Conservation (phyloP, 2,113 vertebrate species). For the Chaetodon trifascialis region DNA sequence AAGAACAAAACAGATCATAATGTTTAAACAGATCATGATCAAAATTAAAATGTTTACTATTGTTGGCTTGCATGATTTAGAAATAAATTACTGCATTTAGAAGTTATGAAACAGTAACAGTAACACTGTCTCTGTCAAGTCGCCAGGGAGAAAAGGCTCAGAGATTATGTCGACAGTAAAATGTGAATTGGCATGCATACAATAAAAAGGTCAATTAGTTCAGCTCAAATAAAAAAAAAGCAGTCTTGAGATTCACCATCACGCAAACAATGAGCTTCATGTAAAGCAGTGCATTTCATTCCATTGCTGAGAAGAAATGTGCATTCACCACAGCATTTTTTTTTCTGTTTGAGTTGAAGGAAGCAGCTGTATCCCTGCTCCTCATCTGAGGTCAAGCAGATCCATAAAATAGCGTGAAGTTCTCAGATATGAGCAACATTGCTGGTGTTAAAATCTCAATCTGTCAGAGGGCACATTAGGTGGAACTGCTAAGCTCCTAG, state of each 20-base stretch:
- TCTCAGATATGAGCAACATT: conserved; percentile 36
- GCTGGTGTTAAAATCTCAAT: conserved; percentile 35
- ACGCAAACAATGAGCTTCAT: not conserved
- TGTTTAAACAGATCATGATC: no score
- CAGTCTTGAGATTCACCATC: not conserved
- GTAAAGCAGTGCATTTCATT: conserved; percentile 2
- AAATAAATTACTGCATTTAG: conserved; percentile 56
- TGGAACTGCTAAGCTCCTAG: conserved; percentile 43
- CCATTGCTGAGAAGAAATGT: not conserved
- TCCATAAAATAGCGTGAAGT: not conserved
- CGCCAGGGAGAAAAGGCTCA: conserved; percentile 7
- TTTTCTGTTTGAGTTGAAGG: conserved; percentile 3
- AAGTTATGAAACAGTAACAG: not conserved
- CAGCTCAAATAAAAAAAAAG: conserved; percentile 17
- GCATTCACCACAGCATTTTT: not conserved
- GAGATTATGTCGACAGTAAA: not conserved
- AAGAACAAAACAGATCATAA: conserved; percentile 43
- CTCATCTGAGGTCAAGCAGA: conserved; percentile 23
- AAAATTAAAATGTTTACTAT: conserved; percentile 71
- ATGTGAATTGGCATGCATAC: not conserved
- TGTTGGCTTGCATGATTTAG: conserved; percentile 42
- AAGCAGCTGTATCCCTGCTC: conserved; percentile 5
- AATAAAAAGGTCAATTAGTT: conserved; percentile 37
- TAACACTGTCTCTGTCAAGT: not conserved
- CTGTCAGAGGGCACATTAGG: conserved; percentile 36